phyloP scores from a whole-genome alignment of 2,113 vertebrate species.

The Theristicus caerulescens region DNA sequence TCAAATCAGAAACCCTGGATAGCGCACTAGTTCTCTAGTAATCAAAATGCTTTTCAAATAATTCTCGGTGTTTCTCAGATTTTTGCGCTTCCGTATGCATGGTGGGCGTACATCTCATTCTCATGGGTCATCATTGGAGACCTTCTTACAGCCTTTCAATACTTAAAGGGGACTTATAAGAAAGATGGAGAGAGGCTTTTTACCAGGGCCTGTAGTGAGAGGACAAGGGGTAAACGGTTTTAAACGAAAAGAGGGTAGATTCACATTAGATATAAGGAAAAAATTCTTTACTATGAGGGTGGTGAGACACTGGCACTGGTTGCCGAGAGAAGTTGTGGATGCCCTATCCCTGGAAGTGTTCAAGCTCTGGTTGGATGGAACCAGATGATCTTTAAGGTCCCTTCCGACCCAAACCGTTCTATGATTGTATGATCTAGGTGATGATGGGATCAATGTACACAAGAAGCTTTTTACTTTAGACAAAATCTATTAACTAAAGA shows the following conservation, averaged over 20 bases:
- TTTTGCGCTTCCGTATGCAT: not conserved
- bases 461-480: not conserved
- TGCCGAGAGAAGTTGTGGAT: not conserved
- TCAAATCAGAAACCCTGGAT: not conserved
- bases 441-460: not conserved
- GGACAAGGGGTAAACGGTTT: not conserved
- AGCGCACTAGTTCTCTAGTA: not conserved
- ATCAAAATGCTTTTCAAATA: not conserved
- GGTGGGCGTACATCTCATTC: not conserved
- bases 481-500: not conserved
- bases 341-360: not conserved
- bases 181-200: not conserved
- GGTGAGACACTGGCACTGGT: not conserved
- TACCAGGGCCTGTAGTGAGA: not conserved
- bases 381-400: not conserved
- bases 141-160: not conserved
- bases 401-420: not conserved
- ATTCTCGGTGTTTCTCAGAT: not conserved
- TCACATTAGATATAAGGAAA: not conserved
- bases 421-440: not conserved
- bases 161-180: not conserved
- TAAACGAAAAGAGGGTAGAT: not conserved
- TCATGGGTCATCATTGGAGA: not conserved
- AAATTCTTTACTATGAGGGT: not conserved
- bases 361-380: not conserved